Base-by-base conservation (phyloP, 2,888 invertebrate species). In the Drosophila testacea region DNA sequence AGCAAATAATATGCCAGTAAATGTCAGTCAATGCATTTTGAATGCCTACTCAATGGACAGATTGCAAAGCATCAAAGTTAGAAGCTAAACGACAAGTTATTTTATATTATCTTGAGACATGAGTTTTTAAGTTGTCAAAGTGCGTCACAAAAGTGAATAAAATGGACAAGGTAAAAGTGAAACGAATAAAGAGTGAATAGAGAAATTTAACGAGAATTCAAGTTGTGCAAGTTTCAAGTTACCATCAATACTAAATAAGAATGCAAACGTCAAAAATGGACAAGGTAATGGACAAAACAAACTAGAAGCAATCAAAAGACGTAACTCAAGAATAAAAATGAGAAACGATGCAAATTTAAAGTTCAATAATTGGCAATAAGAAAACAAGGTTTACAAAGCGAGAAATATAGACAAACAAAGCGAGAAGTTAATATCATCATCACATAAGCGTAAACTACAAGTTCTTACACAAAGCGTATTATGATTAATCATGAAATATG, bases 11-110 rank as follows among this genome's bases (percentile, higher is more conserved):
- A 39, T 4, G 16, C 9, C n/a, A 64, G 57, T 46, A 46, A 73
- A 57, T 67, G 60, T 60, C 73, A 67, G 44, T 57, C 38, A 50
- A 54, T 60, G 77, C 73, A 77, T 46, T 65, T 61, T 46, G 38
- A 44, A 48, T 52, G 55, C 70, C 69, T 52, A 28, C 34, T 13
- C 34, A 55, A 22, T 4, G 42, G 10, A 3, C 16, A 10, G 22
- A 16, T 42, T 42, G 22, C 42, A 9, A 4, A 11, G 22, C 16
- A 28, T 10, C 38, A 32, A 41, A 34, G 42, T 30, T 32, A 32
- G 22, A 55, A 42, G 32, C 42, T 32, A 4, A 55, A 34, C 42
- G 54, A 55, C 16, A 42, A 55, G 48, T 36, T 50, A 50, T 50
- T 50, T 22, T 34, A 22, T 36, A 22, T 36, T 36, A 22, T 50